These are phyloP conservation scores for Nomada fabriciana DNA, from an alignment of 2,888 invertebrate species.

Conservation along the genomic window DNA sequence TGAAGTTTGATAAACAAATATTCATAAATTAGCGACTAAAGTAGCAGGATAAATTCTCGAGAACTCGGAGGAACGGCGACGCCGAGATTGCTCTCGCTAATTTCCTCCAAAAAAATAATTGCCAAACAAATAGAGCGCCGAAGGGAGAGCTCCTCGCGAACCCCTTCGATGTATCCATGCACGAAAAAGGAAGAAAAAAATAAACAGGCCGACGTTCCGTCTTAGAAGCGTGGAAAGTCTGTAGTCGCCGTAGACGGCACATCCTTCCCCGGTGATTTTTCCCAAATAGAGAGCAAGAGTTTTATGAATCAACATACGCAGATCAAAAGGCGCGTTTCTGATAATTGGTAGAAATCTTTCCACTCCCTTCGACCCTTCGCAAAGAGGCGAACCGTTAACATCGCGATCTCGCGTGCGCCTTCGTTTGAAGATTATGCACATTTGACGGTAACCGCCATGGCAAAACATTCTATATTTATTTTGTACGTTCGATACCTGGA, in stretches of 20 bases:
- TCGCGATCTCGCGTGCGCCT: slow-evolving; percentile 47
- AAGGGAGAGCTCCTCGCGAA: slow-evolving; percentile 13
- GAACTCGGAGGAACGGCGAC: neutral
- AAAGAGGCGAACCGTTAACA: slow-evolving; percentile 42
- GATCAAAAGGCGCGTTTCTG: slow-evolving; percentile 82
- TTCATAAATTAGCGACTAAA: neutral
- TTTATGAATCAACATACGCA: slow-evolving; percentile 82
- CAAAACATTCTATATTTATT: slow-evolving; percentile 79
- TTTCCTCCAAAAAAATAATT: slow-evolving; percentile 30
- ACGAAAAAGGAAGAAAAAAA: neutral
- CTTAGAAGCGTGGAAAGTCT: slow-evolving; percentile 5
- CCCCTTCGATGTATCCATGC: slow-evolving; percentile 24
- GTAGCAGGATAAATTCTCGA: slow-evolving; percentile 10
- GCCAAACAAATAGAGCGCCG: slow-evolving; percentile 31
- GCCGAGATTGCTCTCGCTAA: slow-evolving; percentile 9
- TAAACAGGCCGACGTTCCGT: neutral
- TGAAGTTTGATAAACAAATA: neutral
- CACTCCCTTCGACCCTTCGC: slow-evolving; percentile 46
- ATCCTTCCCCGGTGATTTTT: slow-evolving; percentile 29
- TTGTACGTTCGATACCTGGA: slow-evolving; percentile 67
- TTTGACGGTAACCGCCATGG: slow-evolving; percentile 67
- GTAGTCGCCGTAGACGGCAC: slow-evolving; percentile 15
- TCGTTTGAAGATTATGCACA: slow-evolving; percentile 81
- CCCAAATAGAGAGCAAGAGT: slow-evolving; percentile 78
- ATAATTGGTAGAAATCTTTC: slow-evolving; percentile 83